Evolutionary conservation across 2,888 invertebrate genomes (phyloP).

Genomic region (Andrena haemorrhoa): DNA sequence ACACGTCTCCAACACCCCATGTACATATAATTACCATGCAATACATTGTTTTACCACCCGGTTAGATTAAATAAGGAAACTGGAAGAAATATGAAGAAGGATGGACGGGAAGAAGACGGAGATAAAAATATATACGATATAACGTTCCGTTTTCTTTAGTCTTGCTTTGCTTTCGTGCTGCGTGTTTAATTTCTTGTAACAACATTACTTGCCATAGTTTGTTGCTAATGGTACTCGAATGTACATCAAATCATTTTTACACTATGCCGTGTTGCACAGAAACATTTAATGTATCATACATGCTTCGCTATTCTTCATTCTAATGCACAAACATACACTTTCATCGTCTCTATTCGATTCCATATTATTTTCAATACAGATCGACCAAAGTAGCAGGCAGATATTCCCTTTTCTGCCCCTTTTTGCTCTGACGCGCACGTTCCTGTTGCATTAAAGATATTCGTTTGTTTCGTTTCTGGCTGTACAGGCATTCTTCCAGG

Average conservation of each 20-base stretch:
- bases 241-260: neutral
- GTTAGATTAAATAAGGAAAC: neutral
- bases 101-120: no score
- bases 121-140: neutral
- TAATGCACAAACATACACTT: neutral
- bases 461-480: conserved; percentile 87
- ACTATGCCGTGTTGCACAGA: neutral
- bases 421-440: conserved; percentile 87
- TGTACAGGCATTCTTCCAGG: conserved; percentile 89
- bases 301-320: neutral
- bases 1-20: no score
- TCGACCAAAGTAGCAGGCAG: neutral
- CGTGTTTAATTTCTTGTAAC: neutral
- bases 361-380: neutral
- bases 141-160: no score
- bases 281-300: neutral
- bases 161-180: neutral
- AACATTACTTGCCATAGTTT: neutral
- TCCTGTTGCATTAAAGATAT: conserved; percentile 88
- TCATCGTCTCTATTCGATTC: no score
- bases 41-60: no score
- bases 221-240: neutral
- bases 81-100: neutral
- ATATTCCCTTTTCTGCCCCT: conserved; percentile 37
- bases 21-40: no score